Conservation (phyloP, 2,113 vertebrate species). For the Hyperopisus bebe region DNA sequence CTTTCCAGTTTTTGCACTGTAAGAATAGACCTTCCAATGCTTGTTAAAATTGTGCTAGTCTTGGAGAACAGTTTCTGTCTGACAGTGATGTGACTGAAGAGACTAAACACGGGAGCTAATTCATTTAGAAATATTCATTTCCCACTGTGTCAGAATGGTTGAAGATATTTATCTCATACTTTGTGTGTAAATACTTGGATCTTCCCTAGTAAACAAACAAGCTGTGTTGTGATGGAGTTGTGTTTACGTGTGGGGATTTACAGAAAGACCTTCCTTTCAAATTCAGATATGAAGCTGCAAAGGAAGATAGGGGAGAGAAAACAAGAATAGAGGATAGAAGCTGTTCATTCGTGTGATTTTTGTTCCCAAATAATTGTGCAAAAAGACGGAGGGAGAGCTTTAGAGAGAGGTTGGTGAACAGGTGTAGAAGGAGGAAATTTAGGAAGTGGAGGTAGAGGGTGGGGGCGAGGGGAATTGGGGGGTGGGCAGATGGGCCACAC, state of each 20-base stretch:
- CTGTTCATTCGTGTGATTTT: not conserved
- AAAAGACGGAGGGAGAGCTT: not conserved
- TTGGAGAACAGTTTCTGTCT: not conserved
- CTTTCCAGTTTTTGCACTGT: not conserved
- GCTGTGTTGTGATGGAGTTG: not conserved
- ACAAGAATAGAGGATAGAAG: not conserved
- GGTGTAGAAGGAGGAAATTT: constrained; percentile 8
- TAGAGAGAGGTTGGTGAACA: not conserved
- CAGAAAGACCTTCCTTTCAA: not conserved
- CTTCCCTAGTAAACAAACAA: not conserved
- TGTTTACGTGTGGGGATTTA: not conserved
- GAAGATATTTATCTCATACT: not conserved
- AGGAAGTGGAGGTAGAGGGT: not conserved
- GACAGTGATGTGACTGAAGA: not conserved
- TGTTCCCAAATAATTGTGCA: not conserved
- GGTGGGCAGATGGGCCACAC: not conserved
- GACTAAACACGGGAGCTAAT: not conserved
- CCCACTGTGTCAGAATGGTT: not conserved
- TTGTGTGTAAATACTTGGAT: not conserved
- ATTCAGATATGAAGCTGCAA: not conserved
- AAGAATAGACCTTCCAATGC: not conserved
- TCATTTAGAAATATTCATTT: not conserved
- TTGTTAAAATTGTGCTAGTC: not conserved
- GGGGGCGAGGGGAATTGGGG: not conserved
- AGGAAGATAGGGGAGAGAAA: not conserved